Conservation (phyloP, 2,113 vertebrate genomes). For the Laticauda laticaudata region DNA sequence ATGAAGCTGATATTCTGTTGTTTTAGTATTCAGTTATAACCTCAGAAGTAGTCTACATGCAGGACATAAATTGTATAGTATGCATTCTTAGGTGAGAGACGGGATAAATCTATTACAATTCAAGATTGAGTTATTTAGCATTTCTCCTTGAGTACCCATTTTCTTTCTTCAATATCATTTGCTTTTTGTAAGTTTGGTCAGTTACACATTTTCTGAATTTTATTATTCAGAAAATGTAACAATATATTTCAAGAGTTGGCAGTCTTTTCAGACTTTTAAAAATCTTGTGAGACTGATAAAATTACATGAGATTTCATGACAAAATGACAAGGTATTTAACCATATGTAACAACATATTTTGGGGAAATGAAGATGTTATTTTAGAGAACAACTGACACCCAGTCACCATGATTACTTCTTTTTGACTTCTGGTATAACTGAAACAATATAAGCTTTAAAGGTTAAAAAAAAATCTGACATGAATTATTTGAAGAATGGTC, state of each 20-base stretch:
- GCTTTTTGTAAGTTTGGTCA: slow-evolving; percentile 45
- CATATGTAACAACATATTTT: not conserved
- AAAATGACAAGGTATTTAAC: not conserved
- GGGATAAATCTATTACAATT: not conserved
- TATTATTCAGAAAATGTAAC: slow-evolving; percentile 57
- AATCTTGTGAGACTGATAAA: not conserved
- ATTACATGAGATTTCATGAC: not conserved
- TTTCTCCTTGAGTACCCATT: not conserved
- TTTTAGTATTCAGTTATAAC: not conserved
- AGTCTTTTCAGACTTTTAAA: not conserved
- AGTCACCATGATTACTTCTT: not conserved
- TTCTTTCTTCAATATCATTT: slow-evolving; percentile 17
- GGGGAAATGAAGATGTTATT: not conserved
- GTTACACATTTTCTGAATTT: slow-evolving; percentile 55
- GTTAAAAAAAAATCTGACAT: slow-evolving; percentile 47
- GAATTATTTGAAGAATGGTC: slow-evolving; percentile 22
- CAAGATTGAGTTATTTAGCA: not conserved
- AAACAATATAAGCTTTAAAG: slow-evolving; percentile 49
- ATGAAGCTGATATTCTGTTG: not conserved
- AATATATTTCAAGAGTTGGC: slow-evolving; percentile 45
- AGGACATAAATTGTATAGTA: not conserved
- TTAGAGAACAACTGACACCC: not conserved
- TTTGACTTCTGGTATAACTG: not conserved
- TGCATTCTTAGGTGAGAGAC: not conserved
- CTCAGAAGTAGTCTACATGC: not conserved